Evolutionary conservation across 2,797 vertebrate species (phyloP), one percentile per base, ranked within the genome.

Genomic region (Siniperca undulata): DNA sequence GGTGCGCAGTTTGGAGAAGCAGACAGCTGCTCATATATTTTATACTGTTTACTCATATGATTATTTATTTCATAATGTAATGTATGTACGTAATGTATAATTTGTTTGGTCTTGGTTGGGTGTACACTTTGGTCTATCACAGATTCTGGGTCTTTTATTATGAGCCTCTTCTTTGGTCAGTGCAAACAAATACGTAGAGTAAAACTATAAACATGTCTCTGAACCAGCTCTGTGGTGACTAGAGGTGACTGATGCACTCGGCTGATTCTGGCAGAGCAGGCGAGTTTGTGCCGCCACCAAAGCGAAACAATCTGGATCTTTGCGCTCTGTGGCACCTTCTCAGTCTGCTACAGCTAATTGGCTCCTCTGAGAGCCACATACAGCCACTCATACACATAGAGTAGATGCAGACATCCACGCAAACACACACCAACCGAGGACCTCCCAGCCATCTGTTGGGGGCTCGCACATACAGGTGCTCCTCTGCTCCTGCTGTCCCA

Each of bases 301-400:
- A 78, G 75, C n/a, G 11, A 89, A 86, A 59, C 86, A 91, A 78
- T 85, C 80, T 86, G 85, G 80, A 86, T 90, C 67, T 96, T 76
- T 95, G 96, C 64, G 72, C 70, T 87, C 77, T 55, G 78, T 44
- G 62, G 75, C 50, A 17, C 64, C 70, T 78, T 68, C 77, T 80
- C 86, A 91, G 83, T 84, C 85, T 91, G 87, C 72, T 89, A 3
- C 83, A 77, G 82, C 86, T 95, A 95, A 95, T 94, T 93, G 89
- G 92, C 80, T 90, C 93, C 93, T 90, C 86, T 69, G 94, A 93
- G 93, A 93, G 71, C 69, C 73, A 5, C 22, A 27, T 48, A 74
- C 66, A 84, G 48, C 20, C 73, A 56, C 87, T 68, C 82, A 62
- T 36, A 85, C 73, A 76, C 82, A 71, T 0, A 42, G 24, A 74